Conservation (phyloP, 2,113 vertebrate species). For the Conger conger region DNA sequence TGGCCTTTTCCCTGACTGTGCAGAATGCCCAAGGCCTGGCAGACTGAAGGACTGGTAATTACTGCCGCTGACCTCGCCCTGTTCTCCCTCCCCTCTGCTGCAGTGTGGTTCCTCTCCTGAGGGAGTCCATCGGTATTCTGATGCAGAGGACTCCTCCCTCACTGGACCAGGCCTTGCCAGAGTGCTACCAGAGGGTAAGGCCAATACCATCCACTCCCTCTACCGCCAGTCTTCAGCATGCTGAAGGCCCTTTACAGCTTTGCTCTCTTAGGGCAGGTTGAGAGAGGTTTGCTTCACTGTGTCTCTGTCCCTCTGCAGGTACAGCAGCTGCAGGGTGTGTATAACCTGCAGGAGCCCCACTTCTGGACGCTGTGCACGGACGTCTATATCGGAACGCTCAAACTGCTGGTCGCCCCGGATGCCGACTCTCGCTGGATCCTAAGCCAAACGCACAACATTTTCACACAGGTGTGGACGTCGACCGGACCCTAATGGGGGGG, state of each 20-base stretch:
- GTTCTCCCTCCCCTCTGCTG: slow-evolving; percentile 26
- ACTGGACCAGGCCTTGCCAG: slow-evolving; percentile 83
- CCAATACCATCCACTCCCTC: background rate
- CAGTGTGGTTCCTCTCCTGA: slow-evolving; percentile 93
- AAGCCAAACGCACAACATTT: slow-evolving; percentile 97
- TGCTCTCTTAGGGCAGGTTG: background rate
- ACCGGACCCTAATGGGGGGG: background rate
- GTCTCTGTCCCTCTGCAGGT: slow-evolving; percentile 74
- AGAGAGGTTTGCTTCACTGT: background rate
- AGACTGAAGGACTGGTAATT: background rate
- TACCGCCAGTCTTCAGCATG: background rate
- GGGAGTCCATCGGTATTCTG: slow-evolving; percentile 91
- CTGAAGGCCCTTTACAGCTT: background rate
- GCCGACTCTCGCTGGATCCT: slow-evolving; percentile 93
- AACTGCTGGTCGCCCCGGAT: slow-evolving; percentile 90
- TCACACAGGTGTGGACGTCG: slow-evolving; percentile 85
- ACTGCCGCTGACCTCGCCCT: slow-evolving; percentile 5
- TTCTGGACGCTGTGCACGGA: slow-evolving; percentile 98
- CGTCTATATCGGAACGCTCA: slow-evolving; percentile 91
- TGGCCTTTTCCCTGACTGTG: background rate
- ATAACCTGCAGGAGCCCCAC: slow-evolving; percentile 93
- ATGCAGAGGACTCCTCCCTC: slow-evolving; percentile 94
- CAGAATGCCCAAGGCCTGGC: background rate
- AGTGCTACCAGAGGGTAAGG: slow-evolving; percentile 95
- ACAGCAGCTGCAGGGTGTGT: slow-evolving; percentile 94